Base-by-base conservation (phyloP, 2,888 invertebrate genomes). In the Drosophila suboccidentalis region DNA sequence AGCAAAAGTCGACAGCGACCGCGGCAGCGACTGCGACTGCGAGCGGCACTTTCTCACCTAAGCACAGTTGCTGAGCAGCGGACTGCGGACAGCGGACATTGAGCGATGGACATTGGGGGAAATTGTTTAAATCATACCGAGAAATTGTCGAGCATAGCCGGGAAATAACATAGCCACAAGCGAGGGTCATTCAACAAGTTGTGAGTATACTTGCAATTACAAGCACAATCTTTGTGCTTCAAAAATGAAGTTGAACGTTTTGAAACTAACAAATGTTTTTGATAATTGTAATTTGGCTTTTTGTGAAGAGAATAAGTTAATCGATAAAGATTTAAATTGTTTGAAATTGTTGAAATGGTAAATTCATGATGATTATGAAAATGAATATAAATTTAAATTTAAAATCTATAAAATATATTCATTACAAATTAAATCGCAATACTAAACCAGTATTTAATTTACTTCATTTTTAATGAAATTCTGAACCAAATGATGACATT, bases 51-150 rank as follows among this genome's bases (percentile, higher is more conserved):
- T 76, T 76, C 80, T 77, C 76, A 79, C 75, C 75, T 75, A 58
- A 34, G 47, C 46, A 44, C 39, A 29, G 44, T 26, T 29, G 29
- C 38, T 38, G n/a, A 38, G 10, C 15, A 13, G 51, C 26, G 38
- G 22, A 19, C 19, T 10, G 51, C 26, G 38, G 22, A 19, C 26
- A n/a, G 46, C 19, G 44, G 32, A 19, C 49, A 41, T 39, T 55
- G 46, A 39, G 63, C 49, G 63, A 78, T 61, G 61, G 47, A 17
- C 83, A 90, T 60, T 36, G 69, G 68, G 62, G 61, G 53, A 75
- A 78, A 85, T 82, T 88, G 64, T 76, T 75, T 46, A 78, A 90
- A 82, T 80, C 77, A 79, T 80, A 78, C 78, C 57, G 76, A 71
- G 71, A 72, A 74, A 72, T 74, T 75, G 58, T 63, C 26, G 38